Conservation (phyloP, 2,113 vertebrate species). For the Prietella phreatophila region DNA sequence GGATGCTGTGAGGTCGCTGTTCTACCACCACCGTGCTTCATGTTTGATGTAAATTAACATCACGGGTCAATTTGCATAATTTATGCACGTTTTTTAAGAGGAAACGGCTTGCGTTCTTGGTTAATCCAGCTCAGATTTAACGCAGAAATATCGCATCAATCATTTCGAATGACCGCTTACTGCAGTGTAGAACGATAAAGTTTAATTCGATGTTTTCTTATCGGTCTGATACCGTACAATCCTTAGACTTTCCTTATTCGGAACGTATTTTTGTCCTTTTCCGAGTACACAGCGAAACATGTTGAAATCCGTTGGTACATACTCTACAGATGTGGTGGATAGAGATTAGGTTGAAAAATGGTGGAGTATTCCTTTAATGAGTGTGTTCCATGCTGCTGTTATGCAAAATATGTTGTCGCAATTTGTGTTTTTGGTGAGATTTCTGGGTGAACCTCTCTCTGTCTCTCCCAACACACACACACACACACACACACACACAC, state of each 20-base stretch:
- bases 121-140: neutral
- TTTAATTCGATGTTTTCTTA: neutral
- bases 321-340: neutral
- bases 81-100: neutral
- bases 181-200: neutral
- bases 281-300: neutral
- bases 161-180: no score
- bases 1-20: neutral
- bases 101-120: neutral
- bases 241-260: neutral
- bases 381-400: neutral
- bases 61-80: neutral
- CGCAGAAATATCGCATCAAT: neutral
- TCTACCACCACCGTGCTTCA: neutral
- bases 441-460: neutral
- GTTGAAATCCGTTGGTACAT: neutral
- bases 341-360: neutral
- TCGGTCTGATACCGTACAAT: neutral
- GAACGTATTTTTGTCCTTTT: neutral
- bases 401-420: neutral
- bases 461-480: neutral
- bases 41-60: neutral
- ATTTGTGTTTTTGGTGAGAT: neutral
- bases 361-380: neutral
- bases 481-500: constrained; percentile 27